Evolutionary conservation across 2,888 invertebrate genomes (phyloP).

Genomic region (Tenthredo mesomela): DNA sequence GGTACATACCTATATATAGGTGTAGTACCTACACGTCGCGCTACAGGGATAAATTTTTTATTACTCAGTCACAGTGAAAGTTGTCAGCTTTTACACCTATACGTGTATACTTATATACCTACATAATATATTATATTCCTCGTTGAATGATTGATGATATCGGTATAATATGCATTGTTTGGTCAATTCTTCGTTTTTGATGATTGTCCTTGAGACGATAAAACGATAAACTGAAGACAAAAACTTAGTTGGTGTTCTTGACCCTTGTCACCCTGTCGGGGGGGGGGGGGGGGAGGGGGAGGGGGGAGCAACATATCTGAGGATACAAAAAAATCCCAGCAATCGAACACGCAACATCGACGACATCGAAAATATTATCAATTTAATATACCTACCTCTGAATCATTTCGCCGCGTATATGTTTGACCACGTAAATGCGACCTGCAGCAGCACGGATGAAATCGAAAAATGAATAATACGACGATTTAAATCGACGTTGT

Average conservation of each 20-base stretch:
- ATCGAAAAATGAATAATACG: neutral
- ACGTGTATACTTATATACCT: neutral
- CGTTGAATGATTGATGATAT: conserved; percentile 9
- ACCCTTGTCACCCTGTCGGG: neutral
- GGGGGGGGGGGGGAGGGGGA: neutral
- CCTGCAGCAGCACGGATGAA: neutral
- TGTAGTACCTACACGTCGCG: neutral
- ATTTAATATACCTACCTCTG: neutral
- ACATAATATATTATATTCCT: no score
- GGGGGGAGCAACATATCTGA: neutral
- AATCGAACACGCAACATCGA: conserved; percentile 24
- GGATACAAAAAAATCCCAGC: neutral
- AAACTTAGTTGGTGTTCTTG: conserved; percentile 15
- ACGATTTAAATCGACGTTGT: conserved; percentile 37
- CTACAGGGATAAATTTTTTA: neutral
- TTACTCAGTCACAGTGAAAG: conserved; percentile 1
- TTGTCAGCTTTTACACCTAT: conserved; percentile 6
- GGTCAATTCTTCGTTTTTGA: neutral
- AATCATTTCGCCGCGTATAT: neutral
- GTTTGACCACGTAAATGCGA: conserved; percentile 26
- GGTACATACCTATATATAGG: no score
- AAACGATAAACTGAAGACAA: conserved; percentile 4
- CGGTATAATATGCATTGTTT: neutral
- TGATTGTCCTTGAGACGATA: conserved; percentile 2
- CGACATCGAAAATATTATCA: conserved; percentile 35